Conservation (phyloP, 2,888 invertebrate species). For the Trissolcus brochymenae region DNA sequence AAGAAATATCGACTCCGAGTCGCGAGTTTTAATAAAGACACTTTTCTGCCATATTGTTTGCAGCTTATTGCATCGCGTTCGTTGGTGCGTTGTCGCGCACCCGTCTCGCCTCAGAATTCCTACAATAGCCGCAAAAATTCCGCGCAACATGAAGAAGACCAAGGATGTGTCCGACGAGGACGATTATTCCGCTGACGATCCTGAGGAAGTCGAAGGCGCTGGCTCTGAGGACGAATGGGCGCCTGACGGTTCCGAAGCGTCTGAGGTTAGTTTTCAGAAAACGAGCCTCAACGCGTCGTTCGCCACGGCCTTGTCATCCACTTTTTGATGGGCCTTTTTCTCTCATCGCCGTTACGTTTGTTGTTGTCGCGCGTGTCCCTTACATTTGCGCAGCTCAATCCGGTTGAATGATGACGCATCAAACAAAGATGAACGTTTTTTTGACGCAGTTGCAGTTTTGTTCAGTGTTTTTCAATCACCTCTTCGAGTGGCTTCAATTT, state of each 20-base stretch:
- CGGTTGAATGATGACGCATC: too few species aligned
- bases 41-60: conserved; percentile 31
- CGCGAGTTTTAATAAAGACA: conserved; percentile 6
- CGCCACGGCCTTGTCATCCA: too few species aligned
- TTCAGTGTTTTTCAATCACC: too few species aligned
- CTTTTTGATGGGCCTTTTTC: too few species aligned
- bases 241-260: conserved; percentile 68
- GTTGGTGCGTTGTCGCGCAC: not conserved
- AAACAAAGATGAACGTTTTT: too few species aligned
- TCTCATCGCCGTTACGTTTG: too few species aligned
- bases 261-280: conserved; percentile 64
- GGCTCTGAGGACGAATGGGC: conserved; percentile 76
- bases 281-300: not conserved
- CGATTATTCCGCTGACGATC: conserved; percentile 75
- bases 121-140: conserved; percentile 68
- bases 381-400: too few species aligned
- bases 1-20: conserved; percentile 12
- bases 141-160: conserved; percentile 75
- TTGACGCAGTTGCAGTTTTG: too few species aligned
- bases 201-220: conserved; percentile 74
- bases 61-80: not conserved
- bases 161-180: conserved; percentile 75
- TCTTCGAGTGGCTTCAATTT: too few species aligned
- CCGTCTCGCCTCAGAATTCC: not conserved
- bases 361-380: too few species aligned